Evolutionary conservation across 2,113 vertebrate genomes (phyloP).

Genomic region (Furnarius figulus): DNA sequence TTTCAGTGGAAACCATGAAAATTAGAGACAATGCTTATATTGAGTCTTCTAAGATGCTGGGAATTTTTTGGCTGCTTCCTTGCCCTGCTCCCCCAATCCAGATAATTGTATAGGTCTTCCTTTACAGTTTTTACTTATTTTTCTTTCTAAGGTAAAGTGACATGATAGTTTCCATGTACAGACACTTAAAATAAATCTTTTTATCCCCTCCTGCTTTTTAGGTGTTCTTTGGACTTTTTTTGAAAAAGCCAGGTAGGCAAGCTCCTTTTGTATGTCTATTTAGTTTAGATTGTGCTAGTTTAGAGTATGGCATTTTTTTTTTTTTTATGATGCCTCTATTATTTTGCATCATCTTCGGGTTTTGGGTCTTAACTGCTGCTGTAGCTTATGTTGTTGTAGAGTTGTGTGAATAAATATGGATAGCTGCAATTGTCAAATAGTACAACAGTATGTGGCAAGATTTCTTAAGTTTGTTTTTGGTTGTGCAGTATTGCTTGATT

Average conservation of each 20-base stretch:
- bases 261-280: conserved; percentile 21
- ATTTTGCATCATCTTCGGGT: neutral
- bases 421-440: neutral
- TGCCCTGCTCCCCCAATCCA: rapidly evolving
- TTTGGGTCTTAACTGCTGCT: conserved; percentile 8
- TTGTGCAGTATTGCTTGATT: neutral
- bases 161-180: neutral
- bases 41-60: neutral
- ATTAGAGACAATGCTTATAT: neutral
- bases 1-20: neutral
- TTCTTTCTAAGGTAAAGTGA: neutral
- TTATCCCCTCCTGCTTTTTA: conserved; percentile 62
- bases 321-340: neutral
- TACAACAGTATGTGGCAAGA: neutral
- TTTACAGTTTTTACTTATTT: neutral
- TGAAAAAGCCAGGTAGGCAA: conserved; percentile 53
- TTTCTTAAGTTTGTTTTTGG: neutral
- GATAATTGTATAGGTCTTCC: neutral
- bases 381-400: conserved; percentile 8
- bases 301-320: neutral
- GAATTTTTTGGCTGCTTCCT: neutral
- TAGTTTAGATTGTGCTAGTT: conserved; percentile 43
- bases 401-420: neutral
- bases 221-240: conserved; percentile 52
- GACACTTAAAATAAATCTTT: conserved; percentile 44